These are phyloP conservation scores for Aleadryas rufinucha DNA, from an alignment of 2,113 vertebrate genomes.

Conservation along the genomic window DNA sequence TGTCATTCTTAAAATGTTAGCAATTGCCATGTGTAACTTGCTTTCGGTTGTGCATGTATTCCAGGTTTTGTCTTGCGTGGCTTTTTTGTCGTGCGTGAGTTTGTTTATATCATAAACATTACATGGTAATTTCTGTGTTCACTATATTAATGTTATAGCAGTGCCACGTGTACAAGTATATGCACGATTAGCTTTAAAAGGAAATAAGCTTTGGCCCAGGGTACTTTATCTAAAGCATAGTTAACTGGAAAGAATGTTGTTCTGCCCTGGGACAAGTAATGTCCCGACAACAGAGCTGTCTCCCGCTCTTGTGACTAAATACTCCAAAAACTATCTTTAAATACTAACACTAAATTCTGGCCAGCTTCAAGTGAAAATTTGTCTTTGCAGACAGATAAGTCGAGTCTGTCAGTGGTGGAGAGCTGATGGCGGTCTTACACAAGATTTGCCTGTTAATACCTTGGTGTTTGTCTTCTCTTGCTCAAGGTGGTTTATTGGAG, in stretches of 20 bases:
- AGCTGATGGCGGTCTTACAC: neutral
- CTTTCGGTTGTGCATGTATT: neutral
- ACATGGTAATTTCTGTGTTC: neutral
- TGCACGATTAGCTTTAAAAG: neutral
- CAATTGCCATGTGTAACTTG: neutral
- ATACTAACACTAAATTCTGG: neutral
- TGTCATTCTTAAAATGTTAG: neutral
- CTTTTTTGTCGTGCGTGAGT: neutral
- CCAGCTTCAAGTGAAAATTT: neutral
- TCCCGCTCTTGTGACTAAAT: neutral
- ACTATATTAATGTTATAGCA: neutral
- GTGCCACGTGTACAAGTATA: neutral
- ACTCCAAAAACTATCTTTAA: neutral
- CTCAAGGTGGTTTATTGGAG: neutral
- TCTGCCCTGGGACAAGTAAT: neutral
- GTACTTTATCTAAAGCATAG: neutral
- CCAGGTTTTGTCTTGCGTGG: neutral
- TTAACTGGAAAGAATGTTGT: neutral
- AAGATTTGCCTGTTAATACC: neutral
- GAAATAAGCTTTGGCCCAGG: neutral
- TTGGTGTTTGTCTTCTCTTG: neutral
- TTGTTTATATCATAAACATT: neutral
- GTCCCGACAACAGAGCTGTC: neutral
- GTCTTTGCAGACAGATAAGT: neutral
- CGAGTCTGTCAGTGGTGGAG: neutral